A percentile compares a stretch with the other conserved stretches of the same genome.
Evolutionary conservation across 2,797 vertebrate genomes (phyloP).

Genomic region (Arnoldichthys spilopterus): DNA sequence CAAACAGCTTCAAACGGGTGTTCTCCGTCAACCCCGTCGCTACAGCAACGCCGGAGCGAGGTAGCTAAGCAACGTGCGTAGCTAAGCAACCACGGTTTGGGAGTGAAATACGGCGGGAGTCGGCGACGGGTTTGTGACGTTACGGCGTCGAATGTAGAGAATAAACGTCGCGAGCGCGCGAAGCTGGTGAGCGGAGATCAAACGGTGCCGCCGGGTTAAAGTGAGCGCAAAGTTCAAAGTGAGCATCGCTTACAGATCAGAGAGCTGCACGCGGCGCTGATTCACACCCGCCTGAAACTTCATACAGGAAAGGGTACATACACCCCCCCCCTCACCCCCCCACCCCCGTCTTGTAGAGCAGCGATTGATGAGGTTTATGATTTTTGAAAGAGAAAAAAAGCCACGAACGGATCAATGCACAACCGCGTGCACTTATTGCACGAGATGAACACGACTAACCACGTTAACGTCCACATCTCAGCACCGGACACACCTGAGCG

Average conservation of each 20-base stretch:
- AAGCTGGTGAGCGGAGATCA: neutral
- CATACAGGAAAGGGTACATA: too few relatives aligned
- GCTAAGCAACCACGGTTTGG: neutral
- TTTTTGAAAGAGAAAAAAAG: too few relatives aligned
- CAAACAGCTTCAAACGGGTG: slow-evolving; percentile 19
- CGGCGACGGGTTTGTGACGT: neutral
- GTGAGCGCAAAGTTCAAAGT: slow-evolving; percentile 47
- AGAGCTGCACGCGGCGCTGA: too few relatives aligned
- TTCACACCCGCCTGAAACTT: too few relatives aligned
- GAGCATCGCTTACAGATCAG: too few relatives aligned
- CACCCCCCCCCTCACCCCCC: too few relatives aligned
- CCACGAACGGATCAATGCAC: slow-evolving; percentile 10
- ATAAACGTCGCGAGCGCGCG: neutral
- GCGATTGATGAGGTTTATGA: neutral
- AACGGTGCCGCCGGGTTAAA: neutral
- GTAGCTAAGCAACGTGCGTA: slow-evolving; percentile 7
- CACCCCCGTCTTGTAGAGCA: neutral
- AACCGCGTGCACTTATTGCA: neutral
- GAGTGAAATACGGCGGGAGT: neutral
- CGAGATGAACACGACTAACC: neutral
- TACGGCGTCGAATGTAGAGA: neutral
- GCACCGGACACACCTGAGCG: neutral
- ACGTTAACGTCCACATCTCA: neutral
- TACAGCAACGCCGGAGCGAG: slow-evolving; percentile 69
- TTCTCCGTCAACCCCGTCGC: slow-evolving; percentile 67